Conservation (phyloP, 2,888 invertebrate species). For the Ormyrus nitidulus region DNA sequence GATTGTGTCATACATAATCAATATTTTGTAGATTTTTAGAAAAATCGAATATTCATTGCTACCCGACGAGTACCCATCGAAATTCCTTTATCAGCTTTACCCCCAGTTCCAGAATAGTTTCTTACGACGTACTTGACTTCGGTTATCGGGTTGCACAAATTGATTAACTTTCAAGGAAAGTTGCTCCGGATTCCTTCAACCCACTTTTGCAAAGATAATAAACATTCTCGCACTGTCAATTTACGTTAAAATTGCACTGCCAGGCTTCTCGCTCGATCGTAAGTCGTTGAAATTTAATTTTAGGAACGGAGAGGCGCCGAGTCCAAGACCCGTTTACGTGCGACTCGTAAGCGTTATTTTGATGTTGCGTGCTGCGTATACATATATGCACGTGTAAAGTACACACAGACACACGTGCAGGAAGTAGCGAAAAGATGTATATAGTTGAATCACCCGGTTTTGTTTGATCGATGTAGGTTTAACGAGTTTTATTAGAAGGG, state of each 20-base stretch:
- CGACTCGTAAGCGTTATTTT: not conserved
- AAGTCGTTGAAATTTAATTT: too few relatives aligned
- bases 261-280: too few relatives aligned
- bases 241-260: not conserved
- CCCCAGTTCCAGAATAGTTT: not conserved
- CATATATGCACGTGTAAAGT: not conserved
- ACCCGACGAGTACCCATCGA: too few relatives aligned
- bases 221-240: not conserved
- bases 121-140: not conserved
- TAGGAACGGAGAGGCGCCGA: not conserved
- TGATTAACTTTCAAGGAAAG: slow-evolving; percentile 1
- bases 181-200: not conserved
- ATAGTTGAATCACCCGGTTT: not conserved
- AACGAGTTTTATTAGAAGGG: slow-evolving; percentile 15
- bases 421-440: slow-evolving; percentile 7
- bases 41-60: too few relatives aligned
- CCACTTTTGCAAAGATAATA: not conserved
- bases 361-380: not conserved
- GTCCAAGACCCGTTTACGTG: not conserved
- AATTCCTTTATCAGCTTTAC: too few relatives aligned
- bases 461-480: slow-evolving; percentile 47
- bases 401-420: not conserved
- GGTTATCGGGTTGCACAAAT: not conserved
- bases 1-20: too few relatives aligned
- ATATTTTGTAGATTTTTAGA: too few relatives aligned